Evolutionary conservation across 2,797 vertebrate genomes (phyloP).

Genomic region (Petrocephalus sullivani): DNA sequence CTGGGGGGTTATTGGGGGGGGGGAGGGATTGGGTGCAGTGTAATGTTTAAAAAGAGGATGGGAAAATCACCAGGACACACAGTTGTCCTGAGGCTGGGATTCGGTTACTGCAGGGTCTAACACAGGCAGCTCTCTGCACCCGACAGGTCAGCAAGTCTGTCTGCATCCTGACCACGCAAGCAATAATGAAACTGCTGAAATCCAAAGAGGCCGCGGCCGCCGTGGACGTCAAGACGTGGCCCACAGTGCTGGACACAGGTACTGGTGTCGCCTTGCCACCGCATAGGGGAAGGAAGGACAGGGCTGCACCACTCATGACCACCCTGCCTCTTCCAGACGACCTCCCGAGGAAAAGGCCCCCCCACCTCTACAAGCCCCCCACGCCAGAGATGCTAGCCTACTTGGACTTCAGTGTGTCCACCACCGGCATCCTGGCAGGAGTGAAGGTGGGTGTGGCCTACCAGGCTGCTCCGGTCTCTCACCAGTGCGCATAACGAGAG

Average conservation of each 20-base stretch:
- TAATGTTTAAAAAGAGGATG: not conserved
- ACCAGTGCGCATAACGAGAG: not conserved
- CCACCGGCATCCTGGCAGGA: slow-evolving; percentile 90
- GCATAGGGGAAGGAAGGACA: not conserved
- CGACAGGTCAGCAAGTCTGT: slow-evolving; percentile 88
- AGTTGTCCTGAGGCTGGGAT: not conserved
- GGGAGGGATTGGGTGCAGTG: not conserved
- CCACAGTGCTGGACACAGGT: slow-evolving; percentile 90
- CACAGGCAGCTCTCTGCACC: slow-evolving; percentile 26
- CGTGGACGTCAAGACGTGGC: slow-evolving; percentile 89
- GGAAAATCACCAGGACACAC: not conserved
- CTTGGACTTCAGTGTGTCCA: slow-evolving; percentile 96
- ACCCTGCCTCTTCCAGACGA: slow-evolving; percentile 66
- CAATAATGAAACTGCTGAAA: slow-evolving; percentile 87
- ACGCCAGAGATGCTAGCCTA: slow-evolving; percentile 88
- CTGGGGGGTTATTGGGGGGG: not conserved
- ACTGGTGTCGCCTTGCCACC: not conserved
- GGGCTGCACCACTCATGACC: not conserved
- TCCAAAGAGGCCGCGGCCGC: slow-evolving; percentile 90
- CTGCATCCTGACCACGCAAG: slow-evolving; percentile 90
- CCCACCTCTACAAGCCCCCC: slow-evolving; percentile 77
- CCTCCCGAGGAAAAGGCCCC: slow-evolving; percentile 82
- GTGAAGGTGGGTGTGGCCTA: slow-evolving; percentile 73
- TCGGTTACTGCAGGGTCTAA: not conserved
- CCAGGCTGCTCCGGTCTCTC: not conserved